Evolutionary conservation across 35 echinoderm and acorn worm genomes (phyloP).

Genomic region (Heliocidaris tuberculata): DNA sequence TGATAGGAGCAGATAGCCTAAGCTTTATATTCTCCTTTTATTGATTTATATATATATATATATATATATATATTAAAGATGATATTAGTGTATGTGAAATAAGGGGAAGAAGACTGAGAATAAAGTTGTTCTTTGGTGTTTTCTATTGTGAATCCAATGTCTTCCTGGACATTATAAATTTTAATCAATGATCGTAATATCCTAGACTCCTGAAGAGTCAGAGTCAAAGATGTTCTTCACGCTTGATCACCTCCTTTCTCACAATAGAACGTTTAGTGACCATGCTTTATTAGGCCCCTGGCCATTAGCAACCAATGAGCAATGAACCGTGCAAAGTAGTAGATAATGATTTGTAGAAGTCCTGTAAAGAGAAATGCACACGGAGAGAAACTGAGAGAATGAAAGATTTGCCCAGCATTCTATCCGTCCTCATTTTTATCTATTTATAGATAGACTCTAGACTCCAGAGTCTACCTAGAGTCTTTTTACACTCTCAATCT

Average conservation of each 20-base stretch:
- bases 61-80: no score
- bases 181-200: neutral
- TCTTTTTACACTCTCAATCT: neutral
- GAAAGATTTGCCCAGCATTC: no score
- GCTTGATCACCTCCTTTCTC: neutral
- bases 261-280: neutral
- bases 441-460: neutral
- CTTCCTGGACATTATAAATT: neutral
- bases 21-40: no score
- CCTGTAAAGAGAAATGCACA: neutral
- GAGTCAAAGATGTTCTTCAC: neutral
- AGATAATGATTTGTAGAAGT: neutral
- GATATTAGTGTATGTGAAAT: no score
- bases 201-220: neutral
- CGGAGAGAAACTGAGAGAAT: neutral
- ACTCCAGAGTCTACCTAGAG: no score
- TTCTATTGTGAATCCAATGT: neutral
- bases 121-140: neutral
- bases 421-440: neutral
- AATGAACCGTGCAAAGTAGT: neutral
- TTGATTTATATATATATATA: no score
- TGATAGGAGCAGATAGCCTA: no score
- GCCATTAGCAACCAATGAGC: neutral
- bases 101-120: no score
- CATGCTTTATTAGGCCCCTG: neutral